Conservation (phyloP, 2,888 invertebrate genomes). For the Reticulitermes lucifugus region DNA sequence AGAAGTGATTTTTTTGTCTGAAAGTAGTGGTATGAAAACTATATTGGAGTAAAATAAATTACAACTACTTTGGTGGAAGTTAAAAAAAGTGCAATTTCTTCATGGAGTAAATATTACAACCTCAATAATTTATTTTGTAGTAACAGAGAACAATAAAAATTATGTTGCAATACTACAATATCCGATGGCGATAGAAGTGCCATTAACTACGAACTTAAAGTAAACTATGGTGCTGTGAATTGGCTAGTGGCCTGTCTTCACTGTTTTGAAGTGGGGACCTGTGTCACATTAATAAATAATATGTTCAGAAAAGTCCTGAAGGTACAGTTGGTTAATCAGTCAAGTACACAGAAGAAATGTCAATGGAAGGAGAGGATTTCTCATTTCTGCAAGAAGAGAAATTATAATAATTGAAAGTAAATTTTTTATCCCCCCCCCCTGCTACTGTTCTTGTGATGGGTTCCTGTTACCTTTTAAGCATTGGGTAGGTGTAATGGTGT, state of each 20-base stretch:
- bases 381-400: no score
- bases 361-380: not conserved
- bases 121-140: conserved; percentile 31
- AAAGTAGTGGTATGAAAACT: not conserved
- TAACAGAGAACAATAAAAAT: conserved; percentile 15
- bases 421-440: no score
- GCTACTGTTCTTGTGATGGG: no score
- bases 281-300: not conserved
- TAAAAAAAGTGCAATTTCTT: conserved; percentile 35
- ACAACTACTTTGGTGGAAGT: conserved; percentile 37
- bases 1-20: not conserved
- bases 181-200: conserved; percentile 27
- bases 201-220: conserved; percentile 39
- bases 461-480: no score
- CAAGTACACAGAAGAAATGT: not conserved
- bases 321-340: no score
- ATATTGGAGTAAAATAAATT: conserved; percentile 17
- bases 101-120: conserved; percentile 8
- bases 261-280: no score
- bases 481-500: no score
- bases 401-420: no score
- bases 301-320: not conserved
- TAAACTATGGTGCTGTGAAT: conserved; percentile 47
- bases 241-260: not conserved
- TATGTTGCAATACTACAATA: conserved; percentile 29